Evolutionary conservation across 2,888 invertebrate species (phyloP), one percentile per base, ranked within the genome.

Genomic region (Drosophila lutescens): DNA sequence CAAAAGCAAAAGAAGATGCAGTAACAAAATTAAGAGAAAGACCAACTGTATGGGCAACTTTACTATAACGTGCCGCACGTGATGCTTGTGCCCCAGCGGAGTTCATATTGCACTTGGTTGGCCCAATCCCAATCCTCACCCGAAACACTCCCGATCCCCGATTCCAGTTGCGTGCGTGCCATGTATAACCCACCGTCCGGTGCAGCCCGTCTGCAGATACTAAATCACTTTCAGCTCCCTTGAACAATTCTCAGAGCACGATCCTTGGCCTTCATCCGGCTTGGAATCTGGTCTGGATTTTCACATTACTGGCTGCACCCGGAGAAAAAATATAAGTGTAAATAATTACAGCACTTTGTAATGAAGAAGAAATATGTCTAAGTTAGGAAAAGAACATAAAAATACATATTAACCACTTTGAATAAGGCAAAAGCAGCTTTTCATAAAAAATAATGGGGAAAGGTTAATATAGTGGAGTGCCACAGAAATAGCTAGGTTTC

Each of bases 211-310:
- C 89, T 88, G 72, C 79, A 85, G 88, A 82, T 86, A 88, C 86
- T 90, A 86, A 90, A 90, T 89, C 90, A 90, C 86, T 83, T 86
- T 86, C 80, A 87, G 80, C 79, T 79, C 50, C 58, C 44, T 47
- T 49, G 32, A 57, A 43, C 69, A 51, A 46, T 67, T 73, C 62
- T 50, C 59, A 51, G 60, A 60, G 69, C 54, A 43, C 60, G 71
- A 66, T 66, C 65, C 65, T 36, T 46, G 38, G 49, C 49, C 32
- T 12, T 49, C 49, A 49, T 49, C 49, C 49, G 49, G 17, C 49
- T 34, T 20, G 34, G 34, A 49, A 34, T 20, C 49, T 49, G 49
- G 17, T 17, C 8, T 26, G 30, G 13, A 34, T 4, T 34, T 49
- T 20, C 32, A 49, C 32, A 34, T 49, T 49, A 34, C 34, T 49